Evolutionary conservation across 2,888 invertebrate species (phyloP), one percentile per base, ranked within the genome.

Genomic region (Trachelus tabidus): DNA sequence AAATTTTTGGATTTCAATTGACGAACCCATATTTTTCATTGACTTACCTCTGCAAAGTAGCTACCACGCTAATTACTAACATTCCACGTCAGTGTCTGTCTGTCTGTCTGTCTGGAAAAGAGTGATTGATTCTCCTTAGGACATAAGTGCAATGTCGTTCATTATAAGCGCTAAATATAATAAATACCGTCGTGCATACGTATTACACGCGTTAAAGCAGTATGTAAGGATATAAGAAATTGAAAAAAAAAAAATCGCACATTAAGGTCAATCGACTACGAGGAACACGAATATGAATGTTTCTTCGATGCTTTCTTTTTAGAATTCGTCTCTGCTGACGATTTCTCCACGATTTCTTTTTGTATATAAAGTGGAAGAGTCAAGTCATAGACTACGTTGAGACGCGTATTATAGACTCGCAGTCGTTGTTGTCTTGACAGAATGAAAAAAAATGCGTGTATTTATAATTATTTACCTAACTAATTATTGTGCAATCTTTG

Each of bases 101-200:
- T 69, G 79, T 74, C 77, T 34, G 75, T 40, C 74, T 75, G 75
- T 56, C 71, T 33, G 79, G 77, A 77, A 73, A 81, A 73, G 76
- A 79, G 73, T 80, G 80, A 80, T 75, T 82, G 79, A 75, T 81
- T 80, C 73, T 77, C 75, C 74, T 73, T 81, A 79, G 75, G 68
- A 68, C 75, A 78, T 81, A 81, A 80, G 79, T 77, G 80, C 69
- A 81, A 79, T 81, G 80, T 81, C 80, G 79, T 79, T 80, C 77
- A 77, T 78, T 80, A 76, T 83, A 81, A 83, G 79, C 80, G 77
- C 73, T 79, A 81, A 81, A 79, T 82, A 79, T 77, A 79, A 80
- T 78, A 82, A 75, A 78, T 79, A 81, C 81, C 78, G 81, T 80
- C 78, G 80, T 82, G 78, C 81, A 82, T 81, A 82, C 77, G 76